Evolutionary conservation across 2,797 vertebrate species (phyloP).

Genomic region (Todus mexicanus): DNA sequence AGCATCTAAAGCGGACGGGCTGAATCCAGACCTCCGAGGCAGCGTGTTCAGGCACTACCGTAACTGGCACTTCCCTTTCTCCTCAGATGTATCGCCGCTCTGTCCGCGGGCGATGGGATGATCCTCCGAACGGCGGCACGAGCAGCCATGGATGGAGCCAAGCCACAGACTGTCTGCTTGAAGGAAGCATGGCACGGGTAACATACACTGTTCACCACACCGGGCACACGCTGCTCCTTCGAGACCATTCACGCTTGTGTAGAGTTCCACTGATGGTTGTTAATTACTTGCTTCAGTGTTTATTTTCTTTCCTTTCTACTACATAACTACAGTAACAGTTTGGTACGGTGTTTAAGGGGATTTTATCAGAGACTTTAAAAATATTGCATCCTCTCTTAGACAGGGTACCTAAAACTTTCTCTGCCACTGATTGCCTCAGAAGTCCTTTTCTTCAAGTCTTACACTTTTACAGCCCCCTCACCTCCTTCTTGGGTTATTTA

Average conservation of each 20-base stretch:
- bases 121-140: constrained; percentile 65
- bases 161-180: constrained; percentile 77
- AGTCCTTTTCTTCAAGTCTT: not conserved
- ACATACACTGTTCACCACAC: not conserved
- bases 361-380: not conserved
- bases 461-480: not conserved
- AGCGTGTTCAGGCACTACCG: not conserved
- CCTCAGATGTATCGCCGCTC: constrained; percentile 72
- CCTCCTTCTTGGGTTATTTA: not conserved
- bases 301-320: not conserved
- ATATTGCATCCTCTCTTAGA: not conserved
- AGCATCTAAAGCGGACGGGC: not conserved
- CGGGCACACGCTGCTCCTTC: not conserved
- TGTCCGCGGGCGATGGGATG: constrained; percentile 68
- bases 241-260: not conserved
- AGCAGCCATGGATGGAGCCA: constrained; percentile 70
- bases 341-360: not conserved
- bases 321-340: not conserved
- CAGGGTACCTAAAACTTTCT: not conserved
- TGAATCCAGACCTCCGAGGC: not conserved
- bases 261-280: not conserved
- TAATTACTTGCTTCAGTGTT: not conserved
- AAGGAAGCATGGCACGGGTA: constrained; percentile 92
- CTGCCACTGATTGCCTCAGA: not conserved
- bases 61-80: not conserved